Percentiles rank a stretch among this genome's conserved stretches.
These are phyloP conservation scores for Scolopax bukidnonensis DNA, from an alignment of 2,797 vertebrate species.

Conservation along the genomic window DNA sequence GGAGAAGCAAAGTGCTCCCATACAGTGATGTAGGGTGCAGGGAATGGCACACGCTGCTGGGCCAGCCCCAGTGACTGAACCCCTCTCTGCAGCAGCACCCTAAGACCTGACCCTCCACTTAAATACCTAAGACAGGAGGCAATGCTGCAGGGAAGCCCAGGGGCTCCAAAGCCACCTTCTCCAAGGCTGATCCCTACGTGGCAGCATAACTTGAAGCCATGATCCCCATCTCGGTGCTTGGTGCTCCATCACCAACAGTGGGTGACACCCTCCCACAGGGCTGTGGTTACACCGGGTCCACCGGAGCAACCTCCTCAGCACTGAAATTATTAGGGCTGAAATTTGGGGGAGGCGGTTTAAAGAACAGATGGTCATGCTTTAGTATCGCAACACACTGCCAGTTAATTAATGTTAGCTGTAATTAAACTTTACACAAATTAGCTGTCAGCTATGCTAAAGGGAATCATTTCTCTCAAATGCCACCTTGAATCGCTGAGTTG, in stretches of 20 bases:
- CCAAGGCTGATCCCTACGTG: rapidly evolving
- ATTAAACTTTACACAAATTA: conserved; percentile 91
- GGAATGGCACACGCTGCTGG: not conserved
- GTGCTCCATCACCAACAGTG: not conserved
- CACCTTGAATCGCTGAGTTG: conserved; percentile 81
- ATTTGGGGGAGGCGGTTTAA: conserved; percentile 55
- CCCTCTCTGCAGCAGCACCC: not conserved
- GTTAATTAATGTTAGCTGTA: conserved; percentile 88
- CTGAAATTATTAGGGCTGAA: conserved; percentile 54
- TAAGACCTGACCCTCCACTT: not conserved
- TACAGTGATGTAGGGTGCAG: rapidly evolving
- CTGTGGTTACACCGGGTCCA: not conserved
- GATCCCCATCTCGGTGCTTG: not conserved
- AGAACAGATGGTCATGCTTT: conserved; percentile 83
- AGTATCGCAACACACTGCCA: conserved; percentile 80
- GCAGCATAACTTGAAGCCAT: not conserved
- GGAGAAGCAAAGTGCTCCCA: rapidly evolving
- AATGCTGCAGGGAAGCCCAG: rapidly evolving
- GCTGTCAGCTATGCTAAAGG: conserved; percentile 83
- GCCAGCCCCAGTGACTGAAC: rapidly evolving
- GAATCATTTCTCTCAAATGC: conserved; percentile 82
- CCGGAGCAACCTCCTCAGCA: conserved; percentile 4
- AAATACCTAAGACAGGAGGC: rapidly evolving
- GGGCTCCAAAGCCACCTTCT: not conserved
- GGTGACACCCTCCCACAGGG: not conserved